These are phyloP conservation scores for Encarsia formosa DNA, from an alignment of 2,888 invertebrate genomes.

Conservation along the genomic window DNA sequence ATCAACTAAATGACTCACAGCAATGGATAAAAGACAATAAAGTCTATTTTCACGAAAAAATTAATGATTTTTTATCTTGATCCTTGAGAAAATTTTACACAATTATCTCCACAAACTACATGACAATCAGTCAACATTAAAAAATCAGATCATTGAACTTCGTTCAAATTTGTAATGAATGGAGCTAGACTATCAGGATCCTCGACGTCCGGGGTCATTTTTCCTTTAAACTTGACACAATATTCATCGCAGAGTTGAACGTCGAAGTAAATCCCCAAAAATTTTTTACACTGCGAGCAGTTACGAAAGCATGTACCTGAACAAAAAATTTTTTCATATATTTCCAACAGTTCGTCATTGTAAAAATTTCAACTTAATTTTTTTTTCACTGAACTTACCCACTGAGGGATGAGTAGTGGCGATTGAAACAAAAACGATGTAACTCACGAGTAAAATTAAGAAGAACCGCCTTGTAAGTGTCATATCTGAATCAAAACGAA, in stretches of 20 bases:
- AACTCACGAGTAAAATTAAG: conserved; percentile 10
- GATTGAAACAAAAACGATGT: conserved; percentile 3
- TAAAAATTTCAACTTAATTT: neutral
- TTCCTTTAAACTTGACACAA: conserved; percentile 78
- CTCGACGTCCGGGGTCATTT: conserved; percentile 81
- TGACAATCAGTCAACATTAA: conserved; percentile 11
- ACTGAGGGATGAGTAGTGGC: conserved; percentile 21
- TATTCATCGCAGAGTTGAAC: conserved; percentile 81
- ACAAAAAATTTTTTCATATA: neutral
- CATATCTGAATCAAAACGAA: conserved; percentile 3
- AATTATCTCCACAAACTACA: neutral
- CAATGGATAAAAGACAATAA: no score
- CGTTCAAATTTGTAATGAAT: conserved; percentile 61
- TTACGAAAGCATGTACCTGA: conserved; percentile 74
- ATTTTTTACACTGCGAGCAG: conserved; percentile 85
- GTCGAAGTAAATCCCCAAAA: conserved; percentile 82
- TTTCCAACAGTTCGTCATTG: neutral
- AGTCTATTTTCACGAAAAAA: no score
- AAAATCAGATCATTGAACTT: conserved; percentile 34
- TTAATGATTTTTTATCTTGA: no score
- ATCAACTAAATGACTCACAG: no score
- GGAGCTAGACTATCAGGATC: conserved; percentile 75
- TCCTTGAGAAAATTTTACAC: no score
- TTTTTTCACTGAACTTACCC: conserved; percentile 8
- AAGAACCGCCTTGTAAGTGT: neutral